These are phyloP conservation scores for Rhinolophus ferrumequinum DNA, from an alignment of 2,113 vertebrate genomes.

Conservation along the genomic window DNA sequence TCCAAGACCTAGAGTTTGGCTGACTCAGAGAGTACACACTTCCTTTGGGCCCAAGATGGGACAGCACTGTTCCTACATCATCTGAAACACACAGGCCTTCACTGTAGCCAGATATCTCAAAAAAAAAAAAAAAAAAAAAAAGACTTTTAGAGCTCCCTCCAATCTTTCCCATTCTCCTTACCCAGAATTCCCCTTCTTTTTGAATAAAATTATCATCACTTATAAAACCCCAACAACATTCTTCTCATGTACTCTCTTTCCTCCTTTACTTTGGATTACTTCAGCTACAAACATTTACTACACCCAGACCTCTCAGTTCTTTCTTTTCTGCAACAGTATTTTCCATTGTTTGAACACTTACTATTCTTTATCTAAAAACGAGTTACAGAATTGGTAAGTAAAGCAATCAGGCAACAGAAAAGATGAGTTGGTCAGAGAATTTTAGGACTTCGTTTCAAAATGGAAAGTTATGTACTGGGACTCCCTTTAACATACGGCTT, in stretches of 20 bases:
- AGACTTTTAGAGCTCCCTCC: neutral
- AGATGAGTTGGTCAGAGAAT: neutral
- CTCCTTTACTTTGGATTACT: neutral
- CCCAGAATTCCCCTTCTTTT: neutral
- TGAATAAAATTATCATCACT: neutral
- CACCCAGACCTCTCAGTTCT: neutral
- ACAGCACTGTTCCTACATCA: neutral
- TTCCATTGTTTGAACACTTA: neutral
- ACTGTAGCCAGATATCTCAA: neutral
- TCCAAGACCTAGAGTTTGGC: constrained; percentile 47
- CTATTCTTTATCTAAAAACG: neutral
- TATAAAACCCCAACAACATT: neutral
- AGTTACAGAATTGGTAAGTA: neutral
- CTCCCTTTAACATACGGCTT: neutral
- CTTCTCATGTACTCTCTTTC: neutral
- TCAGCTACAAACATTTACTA: neutral
- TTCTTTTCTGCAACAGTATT: neutral
- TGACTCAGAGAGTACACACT: neutral
- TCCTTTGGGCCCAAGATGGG: neutral
- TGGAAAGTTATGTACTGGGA: neutral
- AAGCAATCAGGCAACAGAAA: neutral
- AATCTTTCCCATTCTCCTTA: neutral
- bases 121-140: neutral
- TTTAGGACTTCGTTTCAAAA: neutral
- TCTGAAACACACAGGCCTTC: neutral